Conservation (phyloP, 2,113 vertebrate species). For the Neodontobutis hainanensis region DNA sequence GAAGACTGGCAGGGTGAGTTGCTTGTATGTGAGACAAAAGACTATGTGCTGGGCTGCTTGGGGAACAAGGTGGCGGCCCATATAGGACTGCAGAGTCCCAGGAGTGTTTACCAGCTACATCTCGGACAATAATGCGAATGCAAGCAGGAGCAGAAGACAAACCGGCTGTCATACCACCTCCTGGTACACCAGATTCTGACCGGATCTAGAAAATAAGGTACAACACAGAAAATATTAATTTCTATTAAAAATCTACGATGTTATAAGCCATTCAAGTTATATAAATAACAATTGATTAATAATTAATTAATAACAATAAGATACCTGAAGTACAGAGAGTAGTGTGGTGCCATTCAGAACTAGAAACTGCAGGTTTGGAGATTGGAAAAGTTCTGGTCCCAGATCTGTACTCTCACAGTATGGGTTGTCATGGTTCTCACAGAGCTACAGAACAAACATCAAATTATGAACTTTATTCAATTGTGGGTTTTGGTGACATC, state of each 20-base stretch:
- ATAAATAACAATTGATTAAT: too few relatives aligned
- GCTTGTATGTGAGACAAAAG: conserved; percentile 44
- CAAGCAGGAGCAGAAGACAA: conserved; percentile 90
- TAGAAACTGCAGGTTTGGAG: conserved; percentile 97
- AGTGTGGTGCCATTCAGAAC: conserved; percentile 93
- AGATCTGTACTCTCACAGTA: conserved; percentile 92
- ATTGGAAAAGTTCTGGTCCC: conserved; percentile 95
- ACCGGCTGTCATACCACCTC: conserved; percentile 92
- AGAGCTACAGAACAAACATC: conserved; percentile 73
- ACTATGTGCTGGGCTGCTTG: conserved; percentile 57
- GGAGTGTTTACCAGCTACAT: conserved; percentile 95
- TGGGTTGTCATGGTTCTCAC: conserved; percentile 97
- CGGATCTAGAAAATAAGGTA: conserved; percentile 81
- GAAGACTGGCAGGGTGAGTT: conserved; percentile 34
- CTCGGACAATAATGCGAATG: conserved; percentile 93
- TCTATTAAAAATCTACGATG: neutral
- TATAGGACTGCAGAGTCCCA: conserved; percentile 98
- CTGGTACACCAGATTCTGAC: conserved; percentile 89
- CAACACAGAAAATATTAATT: too few relatives aligned
- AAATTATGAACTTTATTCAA: neutral
- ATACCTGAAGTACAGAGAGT: conserved; percentile 80
- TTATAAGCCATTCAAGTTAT: too few relatives aligned
- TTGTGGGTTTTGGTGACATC: neutral
- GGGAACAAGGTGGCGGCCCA: conserved; percentile 82
- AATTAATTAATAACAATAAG: too few relatives aligned